Conservation (phyloP, 2,797 vertebrate species). For the Strix occidentalis region DNA sequence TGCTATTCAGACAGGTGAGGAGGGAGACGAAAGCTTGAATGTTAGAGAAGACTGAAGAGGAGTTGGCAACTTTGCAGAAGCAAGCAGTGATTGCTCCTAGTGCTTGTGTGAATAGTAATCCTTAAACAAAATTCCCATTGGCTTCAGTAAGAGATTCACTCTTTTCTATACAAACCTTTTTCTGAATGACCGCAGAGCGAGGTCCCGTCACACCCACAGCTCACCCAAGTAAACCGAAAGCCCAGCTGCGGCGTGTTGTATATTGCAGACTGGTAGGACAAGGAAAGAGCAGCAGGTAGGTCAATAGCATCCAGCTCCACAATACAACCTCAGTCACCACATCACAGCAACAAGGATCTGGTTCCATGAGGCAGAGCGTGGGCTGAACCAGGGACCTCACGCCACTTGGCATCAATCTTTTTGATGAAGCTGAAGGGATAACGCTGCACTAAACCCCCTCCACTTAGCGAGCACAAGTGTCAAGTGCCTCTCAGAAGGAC, state of each 20-base stretch:
- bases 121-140: not conserved
- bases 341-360: no score
- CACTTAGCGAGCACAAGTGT: rapidly evolving
- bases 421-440: not conserved
- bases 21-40: not conserved
- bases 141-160: not conserved
- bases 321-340: not conserved
- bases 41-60: not conserved
- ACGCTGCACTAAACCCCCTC: rapidly evolving
- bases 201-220: not conserved
- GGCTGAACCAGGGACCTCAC: rapidly evolving
- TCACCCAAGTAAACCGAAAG: not conserved
- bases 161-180: not conserved
- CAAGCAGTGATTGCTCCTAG: not conserved
- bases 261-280: not conserved
- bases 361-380: rapidly evolving
- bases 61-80: not conserved
- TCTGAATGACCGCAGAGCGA: not conserved
- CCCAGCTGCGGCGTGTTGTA: rapidly evolving
- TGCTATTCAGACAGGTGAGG: not conserved
- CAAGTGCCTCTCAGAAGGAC: not conserved
- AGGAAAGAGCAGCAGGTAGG: not conserved
- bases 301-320: not conserved
- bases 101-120: not conserved
- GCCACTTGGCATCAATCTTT: not conserved